Evolutionary conservation across 2,888 invertebrate species (phyloP), one percentile per base, ranked within the genome.

Genomic region (Lasioglossum oenotherae): DNA sequence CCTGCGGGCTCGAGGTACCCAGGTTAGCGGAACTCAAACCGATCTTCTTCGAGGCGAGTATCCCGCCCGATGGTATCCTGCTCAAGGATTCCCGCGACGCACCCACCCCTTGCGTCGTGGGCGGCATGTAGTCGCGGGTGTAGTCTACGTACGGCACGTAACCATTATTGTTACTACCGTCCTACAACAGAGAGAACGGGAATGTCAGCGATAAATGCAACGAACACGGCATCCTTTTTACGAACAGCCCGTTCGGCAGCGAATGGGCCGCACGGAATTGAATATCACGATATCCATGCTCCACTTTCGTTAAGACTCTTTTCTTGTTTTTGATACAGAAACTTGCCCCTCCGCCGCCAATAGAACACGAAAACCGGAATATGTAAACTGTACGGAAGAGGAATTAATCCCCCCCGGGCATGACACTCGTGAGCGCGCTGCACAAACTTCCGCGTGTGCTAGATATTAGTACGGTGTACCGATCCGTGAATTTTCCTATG

Each of bases 71-170:
- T 71, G 94, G 93, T 90, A 95, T 94, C 89, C 95, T 93, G 92
- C 95, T 95, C 87, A 95, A 92, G 81, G 95, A 95, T 89, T 95
- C 95, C 38, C 95, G 93, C 35, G 95, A 95, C 67, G 94, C 93
- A 41, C 93, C 95, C 80, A 95, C 93, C 14, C 94, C 94, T 81
- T 96, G 96, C 92, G 96, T 96, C 77, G 97, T 97, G 8, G 98
- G 98, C 4, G 98, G 98, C 92, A 98, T 98, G 95, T 98, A 98
- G 95, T 98, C 98, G 53, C 98, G 97, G 12, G 97, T 97, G 94
- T 98, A 98, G 95, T 98, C 98, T 74, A 98, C 98, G 95, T 98
- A 98, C 0, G 98, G 98, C 86, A 98, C 97, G 95, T 98, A 98
- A 44, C 98, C 98, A 93, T 98, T 98, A 95, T 97, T 97, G 95